Percentiles rank a stretch among this genome's conserved stretches.
These are phyloP conservation scores for Chlorodrepanis virens DNA, from an alignment of 2,113 vertebrate species.

Conservation along the genomic window DNA sequence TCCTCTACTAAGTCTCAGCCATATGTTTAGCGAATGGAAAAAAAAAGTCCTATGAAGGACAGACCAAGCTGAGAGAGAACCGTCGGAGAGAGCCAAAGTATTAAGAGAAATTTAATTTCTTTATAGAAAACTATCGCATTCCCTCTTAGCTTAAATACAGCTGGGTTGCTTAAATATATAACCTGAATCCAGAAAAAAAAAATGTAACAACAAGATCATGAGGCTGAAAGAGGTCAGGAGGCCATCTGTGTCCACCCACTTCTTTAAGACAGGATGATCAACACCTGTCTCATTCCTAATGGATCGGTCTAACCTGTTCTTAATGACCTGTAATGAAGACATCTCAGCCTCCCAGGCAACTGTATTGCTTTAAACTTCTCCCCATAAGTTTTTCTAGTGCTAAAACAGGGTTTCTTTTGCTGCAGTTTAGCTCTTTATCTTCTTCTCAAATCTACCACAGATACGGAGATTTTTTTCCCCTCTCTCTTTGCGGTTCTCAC, in stretches of 20 bases:
- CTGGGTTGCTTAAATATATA: not conserved
- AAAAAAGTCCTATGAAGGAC: not conserved
- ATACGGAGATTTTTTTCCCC: accelerated
- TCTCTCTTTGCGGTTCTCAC: not conserved
- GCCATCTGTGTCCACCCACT: not conserved
- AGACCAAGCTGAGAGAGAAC: not conserved
- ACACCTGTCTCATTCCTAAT: not conserved
- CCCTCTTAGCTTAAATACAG: not conserved
- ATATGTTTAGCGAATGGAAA: not conserved
- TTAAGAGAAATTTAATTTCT: not conserved
- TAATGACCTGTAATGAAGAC: slow-evolving; percentile 5
- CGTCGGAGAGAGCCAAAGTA: not conserved
- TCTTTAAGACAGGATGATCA: slow-evolving; percentile 9
- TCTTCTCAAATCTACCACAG: not conserved
- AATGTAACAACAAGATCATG: not conserved
- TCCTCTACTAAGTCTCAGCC: not conserved
- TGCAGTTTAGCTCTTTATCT: not conserved
- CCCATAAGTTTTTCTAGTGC: not conserved
- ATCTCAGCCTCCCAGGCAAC: not conserved
- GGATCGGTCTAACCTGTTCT: slow-evolving; percentile 48
- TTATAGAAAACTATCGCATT: not conserved
- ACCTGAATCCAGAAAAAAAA: not conserved
- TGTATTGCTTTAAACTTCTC: not conserved
- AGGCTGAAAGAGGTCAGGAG: slow-evolving; percentile 43
- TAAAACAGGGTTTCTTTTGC: not conserved